Conservation (phyloP, 2,797 vertebrate species). For the Chromobotia macracanthus region DNA sequence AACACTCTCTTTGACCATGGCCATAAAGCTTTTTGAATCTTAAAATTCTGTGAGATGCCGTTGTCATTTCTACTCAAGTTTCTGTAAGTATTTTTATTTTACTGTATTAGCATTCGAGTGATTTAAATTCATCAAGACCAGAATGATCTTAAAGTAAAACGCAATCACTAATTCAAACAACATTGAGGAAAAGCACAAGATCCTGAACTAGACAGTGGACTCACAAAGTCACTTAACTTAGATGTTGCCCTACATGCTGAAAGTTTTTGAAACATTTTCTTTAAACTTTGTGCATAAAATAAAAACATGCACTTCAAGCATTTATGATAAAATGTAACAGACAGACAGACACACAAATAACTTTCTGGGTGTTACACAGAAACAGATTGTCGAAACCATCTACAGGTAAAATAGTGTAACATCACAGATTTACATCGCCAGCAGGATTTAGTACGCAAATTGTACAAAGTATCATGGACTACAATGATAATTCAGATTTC, state of each 20-base stretch:
- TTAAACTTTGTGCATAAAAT: background rate
- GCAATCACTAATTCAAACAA: background rate
- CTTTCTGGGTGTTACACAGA: background rate
- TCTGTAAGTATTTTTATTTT: no score
- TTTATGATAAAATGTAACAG: background rate
- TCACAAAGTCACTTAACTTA: background rate
- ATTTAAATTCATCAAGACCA: no score
- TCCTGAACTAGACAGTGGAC: background rate
- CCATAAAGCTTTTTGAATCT: no score
- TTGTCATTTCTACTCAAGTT: no score
- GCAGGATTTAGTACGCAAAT: background rate
- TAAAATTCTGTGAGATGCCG: no score
- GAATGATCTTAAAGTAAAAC: no score
- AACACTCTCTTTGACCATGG: no score
- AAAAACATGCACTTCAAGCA: background rate
- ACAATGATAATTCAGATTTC: background rate
- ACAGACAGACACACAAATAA: background rate
- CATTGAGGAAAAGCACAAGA: background rate
- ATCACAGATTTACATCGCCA: background rate
- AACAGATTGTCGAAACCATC: no score
- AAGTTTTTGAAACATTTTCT: background rate
- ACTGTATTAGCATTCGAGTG: no score
- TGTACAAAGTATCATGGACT: background rate
- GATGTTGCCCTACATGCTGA: background rate
- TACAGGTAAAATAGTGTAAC: background rate